Percentiles rank a stretch among this genome's conserved stretches.
Evolutionary conservation across 2,797 vertebrate genomes (phyloP).

Genomic region (Carapus acus): DNA sequence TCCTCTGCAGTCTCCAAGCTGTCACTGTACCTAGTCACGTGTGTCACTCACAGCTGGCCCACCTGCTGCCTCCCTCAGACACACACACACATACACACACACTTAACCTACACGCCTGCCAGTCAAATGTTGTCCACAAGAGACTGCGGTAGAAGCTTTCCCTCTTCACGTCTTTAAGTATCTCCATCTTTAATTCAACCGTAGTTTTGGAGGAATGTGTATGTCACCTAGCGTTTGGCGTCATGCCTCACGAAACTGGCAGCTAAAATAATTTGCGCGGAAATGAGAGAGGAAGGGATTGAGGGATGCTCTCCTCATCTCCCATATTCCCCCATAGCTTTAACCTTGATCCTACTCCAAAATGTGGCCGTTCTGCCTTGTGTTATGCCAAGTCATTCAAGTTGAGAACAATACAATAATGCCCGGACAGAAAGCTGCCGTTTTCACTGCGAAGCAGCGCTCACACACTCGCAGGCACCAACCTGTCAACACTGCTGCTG

Average conservation of each 20-base stretch:
- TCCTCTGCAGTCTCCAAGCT: slow-evolving; percentile 43
- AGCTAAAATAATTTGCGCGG: slow-evolving; percentile 29
- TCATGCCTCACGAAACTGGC: slow-evolving; percentile 24
- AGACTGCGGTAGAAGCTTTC: slow-evolving; percentile 7
- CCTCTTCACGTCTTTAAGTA: slow-evolving; percentile 37
- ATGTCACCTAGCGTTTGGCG: slow-evolving; percentile 19
- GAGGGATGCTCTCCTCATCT: neutral
- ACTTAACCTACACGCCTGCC: slow-evolving; percentile 18
- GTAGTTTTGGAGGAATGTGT: slow-evolving; percentile 21
- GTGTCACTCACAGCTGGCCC: slow-evolving; percentile 58
- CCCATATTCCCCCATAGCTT: slow-evolving; percentile 8
- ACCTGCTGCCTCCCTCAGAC: slow-evolving; percentile 41
- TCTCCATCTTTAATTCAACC: slow-evolving; percentile 47
- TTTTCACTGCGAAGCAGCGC: neutral
- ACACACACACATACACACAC: slow-evolving; percentile 4
- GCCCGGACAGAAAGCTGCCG: neutral
- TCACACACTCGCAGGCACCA: too few species aligned
- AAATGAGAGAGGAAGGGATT: neutral
- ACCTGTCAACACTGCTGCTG: neutral
- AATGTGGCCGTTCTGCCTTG: neutral
- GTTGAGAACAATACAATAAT: neutral
- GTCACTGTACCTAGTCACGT: slow-evolving; percentile 49
- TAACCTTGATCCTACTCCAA: slow-evolving; percentile 16
- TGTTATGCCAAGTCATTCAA: slow-evolving; percentile 2
- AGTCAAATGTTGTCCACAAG: slow-evolving; percentile 30